Conservation (phyloP, 2,113 vertebrate genomes). For the Pongo abelii region DNA sequence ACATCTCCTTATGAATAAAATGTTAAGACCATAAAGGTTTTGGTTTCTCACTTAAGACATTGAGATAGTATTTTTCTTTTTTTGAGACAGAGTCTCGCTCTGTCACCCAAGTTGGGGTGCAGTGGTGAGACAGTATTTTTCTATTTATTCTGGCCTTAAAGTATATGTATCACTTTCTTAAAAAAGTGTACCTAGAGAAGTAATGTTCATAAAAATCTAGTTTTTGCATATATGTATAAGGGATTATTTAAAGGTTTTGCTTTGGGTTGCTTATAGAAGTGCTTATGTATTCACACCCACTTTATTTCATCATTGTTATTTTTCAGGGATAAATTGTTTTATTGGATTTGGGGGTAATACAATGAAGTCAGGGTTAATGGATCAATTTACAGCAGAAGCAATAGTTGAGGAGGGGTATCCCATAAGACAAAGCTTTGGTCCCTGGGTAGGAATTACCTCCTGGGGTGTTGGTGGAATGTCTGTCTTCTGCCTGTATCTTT, state of each 20-base stretch:
- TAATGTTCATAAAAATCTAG: slow-evolving; percentile 20
- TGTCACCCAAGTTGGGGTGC: too few relatives aligned
- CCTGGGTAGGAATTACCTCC: not conserved
- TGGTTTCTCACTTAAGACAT: not conserved
- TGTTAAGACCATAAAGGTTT: not conserved
- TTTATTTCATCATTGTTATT: slow-evolving; percentile 3
- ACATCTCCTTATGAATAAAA: slow-evolving; percentile 45
- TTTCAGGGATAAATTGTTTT: not conserved
- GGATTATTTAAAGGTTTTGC: not conserved
- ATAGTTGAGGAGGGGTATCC: not conserved
- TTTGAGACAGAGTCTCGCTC: too few relatives aligned
- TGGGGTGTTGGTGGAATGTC: not conserved
- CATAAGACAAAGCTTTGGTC: not conserved
- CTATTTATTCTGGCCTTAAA: slow-evolving; percentile 8
- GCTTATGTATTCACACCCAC: not conserved
- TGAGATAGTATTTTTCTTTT: not conserved
- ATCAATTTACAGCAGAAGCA: not conserved
- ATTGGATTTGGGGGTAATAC: not conserved
- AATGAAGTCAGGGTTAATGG: not conserved
- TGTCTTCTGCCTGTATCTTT: not conserved
- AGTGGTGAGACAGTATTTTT: not conserved
- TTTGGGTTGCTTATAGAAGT: slow-evolving; percentile 44
- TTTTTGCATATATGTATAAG: not conserved
- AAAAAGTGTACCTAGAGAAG: not conserved
- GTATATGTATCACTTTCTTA: not conserved